Base-by-base conservation (phyloP, 2,113 vertebrate species). In the Gymnocephalus cernua region DNA sequence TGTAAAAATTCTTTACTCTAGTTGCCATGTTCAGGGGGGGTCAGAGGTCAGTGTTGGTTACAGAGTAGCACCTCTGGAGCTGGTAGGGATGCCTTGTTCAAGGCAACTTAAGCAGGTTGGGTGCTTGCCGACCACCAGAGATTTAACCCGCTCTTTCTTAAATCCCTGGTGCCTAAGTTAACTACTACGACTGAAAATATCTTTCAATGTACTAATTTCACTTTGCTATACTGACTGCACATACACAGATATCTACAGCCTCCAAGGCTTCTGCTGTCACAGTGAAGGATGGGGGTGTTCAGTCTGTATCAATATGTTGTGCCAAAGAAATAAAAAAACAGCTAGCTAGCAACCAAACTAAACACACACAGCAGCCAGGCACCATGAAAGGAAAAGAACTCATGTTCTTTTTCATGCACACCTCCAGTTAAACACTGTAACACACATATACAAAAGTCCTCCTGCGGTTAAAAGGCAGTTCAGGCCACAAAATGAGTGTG, bases 281-380 rank as follows among this genome's bases (percentile, higher is more conserved):
- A 10, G 4, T 59, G 25, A 35, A 48, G 41, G 53, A 10, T 5
- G 1, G 59, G 38, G 50, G 35, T 59, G n/a, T 63, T 82, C 47
- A 47, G 38, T 61, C 68, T 56, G 21, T 58, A 63, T 2, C 6
- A 25, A 63, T 29, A 68, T 2, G 3, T 57, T 13, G 29, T 1
- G 44, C 71, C 62, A 87, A 66, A 79, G 47, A 89, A 77, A 79
- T 75, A 71, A 69, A 86, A 87, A 82, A 70, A 19, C 66, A 72
- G 75, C 61, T 74, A 74, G 83, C 84, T 83, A 88, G 79, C 75
- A 84, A 91, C 89, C 89, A 92, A 93, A 88, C 86, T 79, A 91
- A 92, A 93, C 83, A 91, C 71, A 90, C 89, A 88, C 79, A 88
- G 73, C 64, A 85, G 80, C 79, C 86, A 90, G 85, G 79, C 65